Percentiles rank a stretch among this genome's conserved stretches.
phyloP scores from a whole-genome alignment of 2,113 vertebrate genomes.

The Leuciscus idus region DNA sequence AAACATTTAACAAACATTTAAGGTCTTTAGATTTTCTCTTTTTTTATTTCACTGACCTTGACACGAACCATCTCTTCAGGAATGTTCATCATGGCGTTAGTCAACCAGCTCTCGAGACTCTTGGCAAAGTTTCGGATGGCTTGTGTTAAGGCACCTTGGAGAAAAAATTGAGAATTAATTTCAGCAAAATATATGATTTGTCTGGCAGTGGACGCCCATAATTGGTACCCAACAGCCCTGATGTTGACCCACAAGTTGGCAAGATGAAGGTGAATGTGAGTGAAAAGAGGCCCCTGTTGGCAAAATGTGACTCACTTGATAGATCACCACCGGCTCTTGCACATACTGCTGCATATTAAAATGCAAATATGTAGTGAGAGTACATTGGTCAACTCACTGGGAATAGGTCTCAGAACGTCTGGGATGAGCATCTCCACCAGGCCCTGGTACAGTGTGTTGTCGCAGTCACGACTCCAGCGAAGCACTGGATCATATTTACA shows the following conservation, averaged over 20 bases:
- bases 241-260: not conserved
- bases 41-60: slow-evolving; percentile 73
- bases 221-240: not conserved
- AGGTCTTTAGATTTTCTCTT: no score
- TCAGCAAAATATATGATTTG: not conserved
- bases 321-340: not conserved
- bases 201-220: not conserved
- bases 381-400: slow-evolving; percentile 80
- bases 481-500: slow-evolving; percentile 94
- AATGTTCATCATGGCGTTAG: slow-evolving; percentile 94
- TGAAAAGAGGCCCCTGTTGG: not conserved
- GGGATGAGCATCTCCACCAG: slow-evolving; percentile 94
- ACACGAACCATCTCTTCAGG: slow-evolving; percentile 94
- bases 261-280: not conserved
- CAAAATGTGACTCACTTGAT: not conserved
- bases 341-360: not conserved
- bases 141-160: slow-evolving; percentile 97
- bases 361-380: not conserved
- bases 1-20: not conserved
- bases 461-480: slow-evolving; percentile 90
- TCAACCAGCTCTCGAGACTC: slow-evolving; percentile 93
- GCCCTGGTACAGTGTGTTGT: slow-evolving; percentile 90
- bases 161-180: not conserved
- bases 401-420: slow-evolving; percentile 91
- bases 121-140: slow-evolving; percentile 96